Percentiles rank a stretch among this genome's conserved stretches.
phyloP scores from a whole-genome alignment of 2,888 invertebrate species.

The Neria commutata region DNA sequence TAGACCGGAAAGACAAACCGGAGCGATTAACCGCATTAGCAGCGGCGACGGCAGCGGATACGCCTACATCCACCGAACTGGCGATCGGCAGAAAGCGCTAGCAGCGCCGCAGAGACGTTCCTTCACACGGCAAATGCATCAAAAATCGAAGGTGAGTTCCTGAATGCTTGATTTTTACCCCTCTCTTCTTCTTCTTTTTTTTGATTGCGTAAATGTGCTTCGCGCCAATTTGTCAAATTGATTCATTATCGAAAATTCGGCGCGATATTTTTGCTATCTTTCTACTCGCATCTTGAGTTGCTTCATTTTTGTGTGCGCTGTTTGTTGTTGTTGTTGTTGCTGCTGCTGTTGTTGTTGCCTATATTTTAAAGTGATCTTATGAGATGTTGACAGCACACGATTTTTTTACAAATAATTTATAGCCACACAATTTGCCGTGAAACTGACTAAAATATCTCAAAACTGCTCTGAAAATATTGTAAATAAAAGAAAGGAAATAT shows the following conservation, averaged over 20 bases:
- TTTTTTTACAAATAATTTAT: slow-evolving; percentile 4
- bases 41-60: too few relatives aligned
- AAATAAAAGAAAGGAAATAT: too few relatives aligned
- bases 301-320: slow-evolving; percentile 10
- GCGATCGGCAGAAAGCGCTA: too few relatives aligned
- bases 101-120: background rate
- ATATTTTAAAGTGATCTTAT: too few relatives aligned
- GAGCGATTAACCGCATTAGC: background rate
- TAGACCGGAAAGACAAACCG: background rate
- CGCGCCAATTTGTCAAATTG: background rate
- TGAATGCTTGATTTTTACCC: slow-evolving; percentile 13
- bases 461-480: too few relatives aligned
- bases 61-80: background rate
- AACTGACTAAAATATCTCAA: too few relatives aligned
- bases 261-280: background rate
- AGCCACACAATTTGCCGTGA: too few relatives aligned
- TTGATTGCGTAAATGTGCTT: background rate
- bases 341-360: slow-evolving; percentile 2
- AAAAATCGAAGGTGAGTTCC: slow-evolving; percentile 29
- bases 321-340: background rate
- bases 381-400: too few relatives aligned
- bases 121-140: slow-evolving; percentile 26
- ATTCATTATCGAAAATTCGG: background rate
- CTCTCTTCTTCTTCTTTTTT: slow-evolving; percentile 4
- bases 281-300: slow-evolving; percentile 13